phyloP scores from a whole-genome alignment of 1,140 invertebrate genomes.

The Steinernema feltiae region DNA sequence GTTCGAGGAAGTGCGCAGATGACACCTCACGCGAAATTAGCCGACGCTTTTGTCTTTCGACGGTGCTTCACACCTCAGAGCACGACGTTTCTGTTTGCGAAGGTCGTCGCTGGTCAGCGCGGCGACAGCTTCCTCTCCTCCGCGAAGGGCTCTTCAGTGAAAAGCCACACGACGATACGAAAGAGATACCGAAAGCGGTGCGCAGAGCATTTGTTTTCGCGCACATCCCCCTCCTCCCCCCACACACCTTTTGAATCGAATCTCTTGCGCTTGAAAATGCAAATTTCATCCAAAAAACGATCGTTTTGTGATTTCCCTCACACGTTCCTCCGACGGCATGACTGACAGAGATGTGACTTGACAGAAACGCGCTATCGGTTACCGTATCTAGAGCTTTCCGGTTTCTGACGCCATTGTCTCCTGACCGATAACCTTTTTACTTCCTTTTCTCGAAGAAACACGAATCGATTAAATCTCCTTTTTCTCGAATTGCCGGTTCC shows the following conservation, averaged over 20 bases:
- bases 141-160: not conserved
- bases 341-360: too few species aligned
- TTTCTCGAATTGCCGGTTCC: conserved; percentile 4
- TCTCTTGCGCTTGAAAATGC: too few species aligned
- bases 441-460: not conserved
- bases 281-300: too few species aligned
- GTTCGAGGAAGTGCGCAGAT: not conserved
- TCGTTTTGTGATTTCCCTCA: too few species aligned
- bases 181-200: not conserved
- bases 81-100: not conserved
- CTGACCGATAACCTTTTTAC: too few species aligned
- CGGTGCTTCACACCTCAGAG: not conserved
- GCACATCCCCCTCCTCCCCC: too few species aligned
- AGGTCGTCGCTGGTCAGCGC: not conserved
- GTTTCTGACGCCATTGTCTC: too few species aligned
- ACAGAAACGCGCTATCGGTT: too few species aligned
- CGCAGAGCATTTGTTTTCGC: not conserved
- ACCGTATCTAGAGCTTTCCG: too few species aligned
- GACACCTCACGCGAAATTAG: conserved; percentile 11
- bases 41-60: not conserved
- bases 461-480: not conserved
- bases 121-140: not conserved
- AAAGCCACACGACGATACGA: not conserved
- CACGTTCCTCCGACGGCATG: too few species aligned
- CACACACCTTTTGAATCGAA: too few species aligned